phyloP scores from a whole-genome alignment of 2,888 invertebrate genomes.

The Aphodius granarius region DNA sequence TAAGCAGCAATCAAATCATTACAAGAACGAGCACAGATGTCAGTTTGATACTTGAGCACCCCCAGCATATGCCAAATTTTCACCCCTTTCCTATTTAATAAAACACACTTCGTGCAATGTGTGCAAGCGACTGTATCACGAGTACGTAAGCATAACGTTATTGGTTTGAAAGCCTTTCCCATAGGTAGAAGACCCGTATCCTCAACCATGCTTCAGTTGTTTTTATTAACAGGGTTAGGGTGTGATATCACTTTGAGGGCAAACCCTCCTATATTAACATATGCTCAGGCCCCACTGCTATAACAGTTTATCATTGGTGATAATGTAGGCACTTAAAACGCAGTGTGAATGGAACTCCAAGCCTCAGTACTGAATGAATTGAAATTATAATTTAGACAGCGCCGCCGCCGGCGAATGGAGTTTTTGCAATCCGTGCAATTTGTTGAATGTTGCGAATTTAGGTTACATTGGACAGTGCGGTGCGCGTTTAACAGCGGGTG shows the following conservation, averaged over 20 bases:
- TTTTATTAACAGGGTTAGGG: constrained; percentile 22
- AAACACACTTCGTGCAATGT: not conserved
- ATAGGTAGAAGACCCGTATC: constrained; percentile 22
- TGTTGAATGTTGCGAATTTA: not conserved
- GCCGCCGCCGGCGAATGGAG: not conserved
- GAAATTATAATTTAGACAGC: too few species aligned
- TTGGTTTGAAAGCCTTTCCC: constrained; percentile 15
- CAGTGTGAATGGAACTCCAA: too few species aligned
- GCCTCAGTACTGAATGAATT: too few species aligned
- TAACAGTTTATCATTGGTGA: not conserved
- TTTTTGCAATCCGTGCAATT: not conserved
- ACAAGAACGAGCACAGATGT: not conserved
- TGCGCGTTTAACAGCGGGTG: not conserved
- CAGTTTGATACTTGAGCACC: not conserved
- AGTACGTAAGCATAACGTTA: constrained; percentile 7
- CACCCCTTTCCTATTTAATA: not conserved
- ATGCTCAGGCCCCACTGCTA: not conserved
- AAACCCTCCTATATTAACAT: not conserved
- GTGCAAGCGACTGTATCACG: not conserved
- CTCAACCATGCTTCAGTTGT: constrained; percentile 25
- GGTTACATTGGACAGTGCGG: not conserved
- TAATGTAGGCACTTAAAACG: too few species aligned
- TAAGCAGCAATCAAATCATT: not conserved
- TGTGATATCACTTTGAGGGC: constrained; percentile 18
- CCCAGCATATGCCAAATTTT: not conserved